phyloP scores from a whole-genome alignment of 2,888 invertebrate genomes.

The Cyrtodaria siliqua region DNA sequence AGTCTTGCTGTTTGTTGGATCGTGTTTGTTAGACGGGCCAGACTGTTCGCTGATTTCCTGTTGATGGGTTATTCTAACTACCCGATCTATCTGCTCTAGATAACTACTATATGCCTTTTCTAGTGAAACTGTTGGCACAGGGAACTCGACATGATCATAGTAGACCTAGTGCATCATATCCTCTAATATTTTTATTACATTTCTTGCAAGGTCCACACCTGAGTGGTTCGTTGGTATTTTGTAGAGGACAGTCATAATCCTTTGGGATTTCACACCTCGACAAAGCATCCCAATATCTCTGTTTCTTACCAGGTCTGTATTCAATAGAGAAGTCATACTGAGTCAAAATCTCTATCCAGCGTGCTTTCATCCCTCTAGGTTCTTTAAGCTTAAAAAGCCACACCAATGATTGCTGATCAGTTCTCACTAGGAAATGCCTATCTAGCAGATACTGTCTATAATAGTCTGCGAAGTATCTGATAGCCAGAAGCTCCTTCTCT shows the following conservation, averaged over 20 bases:
- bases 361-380: slow-evolving; percentile 20
- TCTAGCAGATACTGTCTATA: slow-evolving; percentile 18
- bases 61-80: too few relatives aligned
- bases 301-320: slow-evolving; percentile 35
- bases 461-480: slow-evolving; percentile 16
- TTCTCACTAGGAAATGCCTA: slow-evolving; percentile 13
- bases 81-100: too few relatives aligned
- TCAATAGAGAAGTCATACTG: slow-evolving; percentile 36
- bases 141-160: too few relatives aligned
- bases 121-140: too few relatives aligned
- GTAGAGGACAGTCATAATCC: slow-evolving; percentile 10
- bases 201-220: slow-evolving; percentile 22
- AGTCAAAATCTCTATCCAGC: slow-evolving; percentile 51
- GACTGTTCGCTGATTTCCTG: too few relatives aligned
- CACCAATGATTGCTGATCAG: slow-evolving; percentile 31
- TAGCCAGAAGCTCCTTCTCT: slow-evolving; percentile 9
- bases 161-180: too few relatives aligned
- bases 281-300: slow-evolving; percentile 30
- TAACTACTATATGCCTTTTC: too few relatives aligned
- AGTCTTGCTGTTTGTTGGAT: too few relatives aligned
- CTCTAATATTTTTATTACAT: not conserved
- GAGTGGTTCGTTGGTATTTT: slow-evolving; percentile 19
- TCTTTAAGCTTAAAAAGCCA: slow-evolving; percentile 20
- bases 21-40: too few relatives aligned
- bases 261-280: slow-evolving; percentile 29